Evolutionary conservation across 2,888 invertebrate species (phyloP), one percentile per base, ranked within the genome.

Genomic region (Ormyrus labotus): DNA sequence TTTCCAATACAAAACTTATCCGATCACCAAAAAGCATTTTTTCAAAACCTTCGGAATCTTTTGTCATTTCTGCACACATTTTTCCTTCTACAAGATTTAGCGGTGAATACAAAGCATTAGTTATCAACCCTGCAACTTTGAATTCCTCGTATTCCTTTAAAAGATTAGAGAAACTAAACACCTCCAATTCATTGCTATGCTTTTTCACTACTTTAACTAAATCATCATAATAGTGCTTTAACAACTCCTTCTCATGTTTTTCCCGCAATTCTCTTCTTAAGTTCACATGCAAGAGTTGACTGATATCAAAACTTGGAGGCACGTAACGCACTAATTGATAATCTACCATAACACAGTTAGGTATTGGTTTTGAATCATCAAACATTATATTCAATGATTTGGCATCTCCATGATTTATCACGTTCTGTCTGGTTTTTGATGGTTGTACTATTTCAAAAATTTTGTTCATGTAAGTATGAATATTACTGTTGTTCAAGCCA

Each of bases 311-410:
- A 81, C 2, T 82, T 60, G 19, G 19, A 0, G 85, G 70, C 11
- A 81, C 82, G 55, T 94, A 95, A 48, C 94, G 92, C 0, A 93
- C 91, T 70, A 95, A 91, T 89, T 95, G 95, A 85, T 94, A 96
- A 88, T 96, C 96, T 4, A 96, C 93, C 10, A 96, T 87, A 57
- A 94, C 87, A 19, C 94, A 94, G 51, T 93, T 92, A 4, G 67
- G 75, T 8, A 58, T 2, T 5, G 75, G 67, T 4, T 63, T 8
- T 1, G 63, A 69, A 63, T 72, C 45, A 8, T 78, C 78, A 51
- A 78, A 65, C 71, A 79, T 74, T 9, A 79, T 7, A 19, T 79
- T 79, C 61, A 34, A 68, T 2, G 61, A 67, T 13, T 48, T 47
- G 48, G 55, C 55, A 19, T 73, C 79, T 2, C 79, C 79, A n/a